Conservation (phyloP, 2,888 invertebrate genomes). For the Schrankia costaestrigalis region DNA sequence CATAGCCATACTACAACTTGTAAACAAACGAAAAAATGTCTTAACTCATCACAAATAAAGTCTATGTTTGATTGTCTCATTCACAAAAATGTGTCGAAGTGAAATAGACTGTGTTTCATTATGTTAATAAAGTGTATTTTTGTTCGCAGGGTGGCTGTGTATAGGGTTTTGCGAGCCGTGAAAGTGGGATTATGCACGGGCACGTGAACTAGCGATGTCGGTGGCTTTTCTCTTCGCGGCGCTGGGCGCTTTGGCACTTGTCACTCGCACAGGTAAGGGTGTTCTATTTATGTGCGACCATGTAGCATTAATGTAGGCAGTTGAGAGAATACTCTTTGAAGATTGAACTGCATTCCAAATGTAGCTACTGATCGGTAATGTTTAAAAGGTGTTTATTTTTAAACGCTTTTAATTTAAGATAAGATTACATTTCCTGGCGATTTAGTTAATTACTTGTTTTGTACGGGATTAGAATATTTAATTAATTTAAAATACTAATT, state of each 20-base stretch:
- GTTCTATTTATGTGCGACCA: conserved; percentile 26
- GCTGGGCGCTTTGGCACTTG: conserved; percentile 62
- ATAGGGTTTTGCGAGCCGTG: conserved; percentile 48
- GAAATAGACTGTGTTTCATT: conserved; percentile 8
- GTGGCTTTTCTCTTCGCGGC: conserved; percentile 60
- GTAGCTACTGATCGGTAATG: no score
- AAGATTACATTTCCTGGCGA: no score
- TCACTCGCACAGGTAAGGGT: conserved; percentile 63
- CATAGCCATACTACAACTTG: conserved; percentile 5
- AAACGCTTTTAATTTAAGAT: no score
- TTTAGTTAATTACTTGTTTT: no score
- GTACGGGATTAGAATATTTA: no score
- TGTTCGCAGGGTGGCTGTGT: conserved; percentile 48
- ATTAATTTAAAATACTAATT: no score
- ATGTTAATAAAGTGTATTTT: conserved; percentile 37
- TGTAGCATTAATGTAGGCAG: conserved; percentile 15
- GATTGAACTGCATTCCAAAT: no score
- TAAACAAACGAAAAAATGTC: conserved; percentile 9
- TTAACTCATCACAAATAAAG: conserved; percentile 6
- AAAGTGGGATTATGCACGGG: conserved; percentile 59
- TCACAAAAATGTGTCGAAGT: neutral
- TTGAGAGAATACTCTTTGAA: conserved; percentile 7
- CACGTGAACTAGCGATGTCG: conserved; percentile 63
- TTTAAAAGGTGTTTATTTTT: no score
- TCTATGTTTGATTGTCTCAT: neutral